phyloP scores from a whole-genome alignment of 1,140 invertebrate species.

The Pinna nobilis region DNA sequence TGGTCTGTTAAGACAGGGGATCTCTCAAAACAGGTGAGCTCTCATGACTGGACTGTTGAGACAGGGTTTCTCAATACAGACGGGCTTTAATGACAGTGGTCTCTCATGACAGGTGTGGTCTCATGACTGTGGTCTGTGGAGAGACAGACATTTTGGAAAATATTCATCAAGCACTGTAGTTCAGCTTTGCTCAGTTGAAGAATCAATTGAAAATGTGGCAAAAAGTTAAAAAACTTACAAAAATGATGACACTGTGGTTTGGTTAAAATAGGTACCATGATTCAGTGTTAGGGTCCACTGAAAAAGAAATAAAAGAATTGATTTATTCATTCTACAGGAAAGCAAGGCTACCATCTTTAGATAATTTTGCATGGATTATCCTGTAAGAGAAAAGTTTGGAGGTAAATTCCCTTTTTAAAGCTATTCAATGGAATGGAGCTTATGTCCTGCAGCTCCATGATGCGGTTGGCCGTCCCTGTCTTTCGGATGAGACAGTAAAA shows the following conservation, averaged over 20 bases:
- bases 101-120: constrained; percentile 3
- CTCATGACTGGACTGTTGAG: no score
- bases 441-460: no score
- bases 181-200: neutral
- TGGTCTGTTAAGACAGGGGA: no score
- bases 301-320: neutral
- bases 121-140: neutral
- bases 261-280: constrained; percentile 30
- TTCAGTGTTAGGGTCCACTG: constrained; percentile 42
- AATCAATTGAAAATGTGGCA: neutral
- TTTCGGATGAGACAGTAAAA: no score
- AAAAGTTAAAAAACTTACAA: constrained; percentile 22
- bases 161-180: constrained; percentile 11
- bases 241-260: constrained; percentile 23
- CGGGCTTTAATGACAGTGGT: neutral
- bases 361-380: no score
- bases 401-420: no score
- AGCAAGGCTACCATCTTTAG: no score
- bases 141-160: neutral
- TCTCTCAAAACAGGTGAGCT: no score
- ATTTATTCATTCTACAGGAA: neutral
- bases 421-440: no score
- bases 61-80: constrained; percentile 4
- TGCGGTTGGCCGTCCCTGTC: no score
- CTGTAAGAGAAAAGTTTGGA: no score